Evolutionary conservation across 2,113 vertebrate species (phyloP).

Genomic region (Agelaius phoeniceus): DNA sequence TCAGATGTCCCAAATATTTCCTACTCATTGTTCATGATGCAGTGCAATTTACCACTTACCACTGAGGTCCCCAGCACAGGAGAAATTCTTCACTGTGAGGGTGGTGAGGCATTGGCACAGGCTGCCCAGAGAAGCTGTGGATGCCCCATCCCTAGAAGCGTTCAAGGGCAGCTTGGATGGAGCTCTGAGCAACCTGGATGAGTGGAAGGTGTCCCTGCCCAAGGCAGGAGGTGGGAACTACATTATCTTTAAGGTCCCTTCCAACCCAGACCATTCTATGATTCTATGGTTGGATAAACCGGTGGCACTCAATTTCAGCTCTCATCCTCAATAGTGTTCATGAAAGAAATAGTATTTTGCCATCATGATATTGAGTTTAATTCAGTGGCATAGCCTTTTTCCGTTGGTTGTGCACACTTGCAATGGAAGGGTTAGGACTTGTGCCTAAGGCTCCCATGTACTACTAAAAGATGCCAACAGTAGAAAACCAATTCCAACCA

Average conservation of each 20-base stretch:
- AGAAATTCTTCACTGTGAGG: neutral
- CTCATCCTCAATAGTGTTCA: neutral
- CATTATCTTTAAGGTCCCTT: neutral
- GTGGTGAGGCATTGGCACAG: neutral
- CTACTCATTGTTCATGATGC: neutral
- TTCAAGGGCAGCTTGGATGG: neutral
- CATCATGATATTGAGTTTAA: neutral
- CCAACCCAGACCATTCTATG: neutral
- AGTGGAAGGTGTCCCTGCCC: neutral
- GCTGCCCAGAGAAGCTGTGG: neutral
- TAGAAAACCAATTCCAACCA: neutral
- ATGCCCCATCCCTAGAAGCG: neutral
- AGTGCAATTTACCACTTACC: neutral
- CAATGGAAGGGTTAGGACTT: neutral
- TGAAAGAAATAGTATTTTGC: neutral
- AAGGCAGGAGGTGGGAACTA: neutral
- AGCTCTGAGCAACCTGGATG: neutral
- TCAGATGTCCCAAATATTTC: neutral
- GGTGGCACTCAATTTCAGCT: neutral
- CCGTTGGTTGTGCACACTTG: neutral
- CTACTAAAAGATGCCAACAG: neutral
- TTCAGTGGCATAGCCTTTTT: neutral
- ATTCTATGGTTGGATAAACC: neutral
- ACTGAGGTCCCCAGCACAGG: neutral
- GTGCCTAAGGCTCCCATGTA: neutral